phyloP scores from a whole-genome alignment of 2,113 vertebrate species.

The Epinephelus cyanopodus region DNA sequence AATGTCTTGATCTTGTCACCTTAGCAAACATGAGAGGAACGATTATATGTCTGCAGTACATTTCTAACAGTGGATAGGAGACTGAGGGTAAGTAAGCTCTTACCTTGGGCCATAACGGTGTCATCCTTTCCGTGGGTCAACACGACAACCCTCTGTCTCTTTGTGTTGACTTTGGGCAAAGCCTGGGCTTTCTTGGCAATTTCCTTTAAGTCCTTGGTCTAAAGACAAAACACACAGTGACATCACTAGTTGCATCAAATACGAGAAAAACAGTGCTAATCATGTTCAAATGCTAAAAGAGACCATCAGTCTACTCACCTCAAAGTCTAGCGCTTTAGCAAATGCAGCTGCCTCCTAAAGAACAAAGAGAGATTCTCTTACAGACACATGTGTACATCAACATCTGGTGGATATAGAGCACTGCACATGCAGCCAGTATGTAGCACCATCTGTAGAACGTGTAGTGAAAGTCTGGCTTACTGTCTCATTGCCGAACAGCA shows the following conservation, averaged over 20 bases:
- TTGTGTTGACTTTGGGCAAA: conserved; percentile 91
- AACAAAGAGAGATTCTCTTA: conserved; percentile 69
- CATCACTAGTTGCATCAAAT: conserved; percentile 11
- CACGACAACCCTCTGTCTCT: conserved; percentile 91
- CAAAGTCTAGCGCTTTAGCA: conserved; percentile 94
- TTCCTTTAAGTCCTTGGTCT: conserved; percentile 95
- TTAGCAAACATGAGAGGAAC: conserved; percentile 72
- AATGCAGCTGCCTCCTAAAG: conserved; percentile 94
- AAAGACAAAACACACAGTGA: conserved; percentile 47
- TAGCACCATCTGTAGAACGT: background rate
- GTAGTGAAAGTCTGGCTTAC: conserved; percentile 80
- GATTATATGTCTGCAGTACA: background rate
- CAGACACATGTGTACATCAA: background rate
- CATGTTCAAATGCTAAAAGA: conserved; percentile 8
- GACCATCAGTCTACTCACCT: conserved; percentile 89
- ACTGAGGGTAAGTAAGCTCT: conserved; percentile 10
- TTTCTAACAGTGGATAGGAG: background rate
- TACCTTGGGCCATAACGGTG: conserved; percentile 91
- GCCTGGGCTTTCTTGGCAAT: conserved; percentile 93
- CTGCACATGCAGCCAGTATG: background rate
- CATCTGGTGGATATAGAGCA: background rate
- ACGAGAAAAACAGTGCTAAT: background rate
- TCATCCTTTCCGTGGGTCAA: conserved; percentile 95
- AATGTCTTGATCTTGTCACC: conserved; percentile 88
- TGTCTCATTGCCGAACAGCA: conserved; percentile 96